phyloP scores from a whole-genome alignment of 2,113 vertebrate species.

The Hydrochoerus hydrochaeris region DNA sequence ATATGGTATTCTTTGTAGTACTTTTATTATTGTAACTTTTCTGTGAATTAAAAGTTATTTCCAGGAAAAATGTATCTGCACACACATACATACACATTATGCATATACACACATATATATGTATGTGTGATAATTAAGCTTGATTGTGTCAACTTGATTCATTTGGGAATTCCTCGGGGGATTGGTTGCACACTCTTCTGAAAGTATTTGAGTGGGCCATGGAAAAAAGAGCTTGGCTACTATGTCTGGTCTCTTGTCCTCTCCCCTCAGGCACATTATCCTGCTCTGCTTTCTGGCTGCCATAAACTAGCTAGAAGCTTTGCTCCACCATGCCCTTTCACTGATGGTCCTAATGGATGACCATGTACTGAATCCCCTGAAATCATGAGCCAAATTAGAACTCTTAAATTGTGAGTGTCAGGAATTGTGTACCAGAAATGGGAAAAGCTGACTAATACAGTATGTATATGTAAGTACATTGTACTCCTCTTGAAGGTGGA shows the following conservation, averaged over 20 bases:
- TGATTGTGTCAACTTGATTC: neutral
- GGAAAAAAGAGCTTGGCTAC: neutral
- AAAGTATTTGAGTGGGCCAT: neutral
- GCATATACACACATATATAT: too few relatives aligned
- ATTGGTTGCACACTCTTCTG: neutral
- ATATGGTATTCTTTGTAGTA: neutral
- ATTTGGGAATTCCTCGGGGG: neutral
- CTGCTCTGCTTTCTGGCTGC: neutral
- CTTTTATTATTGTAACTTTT: conserved; percentile 17
- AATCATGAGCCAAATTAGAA: neutral
- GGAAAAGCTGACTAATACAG: neutral
- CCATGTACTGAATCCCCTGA: neutral
- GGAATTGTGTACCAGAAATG: neutral
- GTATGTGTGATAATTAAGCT: neutral
- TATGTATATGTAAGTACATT: neutral
- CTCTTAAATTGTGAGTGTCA: neutral
- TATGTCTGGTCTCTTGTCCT: neutral
- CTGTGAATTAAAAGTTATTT: conserved; percentile 13
- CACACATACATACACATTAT: neutral
- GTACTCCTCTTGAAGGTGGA: neutral
- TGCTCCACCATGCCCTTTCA: neutral
- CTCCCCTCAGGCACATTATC: neutral
- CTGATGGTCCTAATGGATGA: neutral
- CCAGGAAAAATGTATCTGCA: neutral
- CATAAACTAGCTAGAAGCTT: neutral